Percentiles rank a stretch among this genome's conserved stretches.
Evolutionary conservation across 92 coral and sea anemone species (phyloP).

Genomic region (Siderastrea siderea): DNA sequence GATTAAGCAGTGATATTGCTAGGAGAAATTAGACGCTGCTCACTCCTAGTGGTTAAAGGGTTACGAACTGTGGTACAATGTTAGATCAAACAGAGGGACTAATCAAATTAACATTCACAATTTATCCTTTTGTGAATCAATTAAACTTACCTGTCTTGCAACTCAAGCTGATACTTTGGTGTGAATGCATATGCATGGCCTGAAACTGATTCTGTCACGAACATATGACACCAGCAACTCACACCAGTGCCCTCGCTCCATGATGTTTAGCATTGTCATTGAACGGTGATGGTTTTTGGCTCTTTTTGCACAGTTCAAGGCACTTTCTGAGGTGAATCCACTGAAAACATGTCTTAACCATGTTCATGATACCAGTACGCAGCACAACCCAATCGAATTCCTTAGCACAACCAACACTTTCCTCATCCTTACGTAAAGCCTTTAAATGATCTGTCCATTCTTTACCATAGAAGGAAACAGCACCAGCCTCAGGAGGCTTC

Average conservation of each 20-base stretch:
- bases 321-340: slow-evolving; percentile 28
- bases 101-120: too few species aligned
- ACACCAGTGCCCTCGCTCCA: slow-evolving; percentile 14
- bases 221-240: slow-evolving; percentile 50
- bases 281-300: slow-evolving; percentile 47
- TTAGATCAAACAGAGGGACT: too few species aligned
- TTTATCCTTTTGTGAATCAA: too few species aligned
- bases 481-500: too few species aligned
- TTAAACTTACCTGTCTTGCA: slow-evolving; percentile 29
- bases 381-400: slow-evolving; percentile 52
- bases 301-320: slow-evolving; percentile 23
- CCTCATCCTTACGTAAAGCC: background rate
- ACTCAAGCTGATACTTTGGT: slow-evolving; percentile 37
- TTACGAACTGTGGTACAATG: too few species aligned
- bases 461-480: background rate
- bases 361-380: slow-evolving; percentile 42
- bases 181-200: slow-evolving; percentile 20
- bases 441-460: slow-evolving; percentile 21
- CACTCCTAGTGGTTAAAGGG: too few species aligned
- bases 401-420: background rate
- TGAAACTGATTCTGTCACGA: slow-evolving; percentile 26
- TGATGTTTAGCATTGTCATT: slow-evolving; percentile 27
- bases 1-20: too few species aligned
- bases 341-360: slow-evolving; percentile 14
- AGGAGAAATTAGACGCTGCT: too few species aligned